Conservation (phyloP, 2,888 invertebrate genomes). For the Drosophila meridiana region DNA sequence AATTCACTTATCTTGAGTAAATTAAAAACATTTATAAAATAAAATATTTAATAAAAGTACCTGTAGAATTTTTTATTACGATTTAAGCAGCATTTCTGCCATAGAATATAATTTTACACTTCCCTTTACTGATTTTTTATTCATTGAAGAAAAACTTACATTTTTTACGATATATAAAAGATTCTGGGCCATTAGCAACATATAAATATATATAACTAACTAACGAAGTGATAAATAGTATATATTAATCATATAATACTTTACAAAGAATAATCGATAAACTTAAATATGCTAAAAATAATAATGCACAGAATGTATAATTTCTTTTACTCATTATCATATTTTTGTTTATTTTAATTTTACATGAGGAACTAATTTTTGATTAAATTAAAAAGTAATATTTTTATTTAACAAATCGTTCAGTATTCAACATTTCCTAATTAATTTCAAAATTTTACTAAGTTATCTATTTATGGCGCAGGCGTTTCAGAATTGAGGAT, state of each 20-base stretch:
- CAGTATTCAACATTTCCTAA: slow-evolving; percentile 44
- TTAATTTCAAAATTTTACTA: slow-evolving; percentile 26
- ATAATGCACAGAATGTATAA: neutral
- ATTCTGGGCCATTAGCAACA: no score
- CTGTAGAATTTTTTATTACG: no score
- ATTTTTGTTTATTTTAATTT: neutral
- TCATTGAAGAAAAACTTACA: no score
- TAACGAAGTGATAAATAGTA: no score
- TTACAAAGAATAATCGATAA: neutral
- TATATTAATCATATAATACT: neutral
- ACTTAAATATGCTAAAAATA: neutral
- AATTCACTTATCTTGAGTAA: no score
- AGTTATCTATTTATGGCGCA: slow-evolving; percentile 51
- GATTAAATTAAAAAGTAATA: neutral
- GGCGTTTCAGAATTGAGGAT: slow-evolving; percentile 69
- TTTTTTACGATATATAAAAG: no score
- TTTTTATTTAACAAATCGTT: slow-evolving; percentile 41
- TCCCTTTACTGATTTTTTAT: no score
- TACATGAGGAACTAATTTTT: neutral
- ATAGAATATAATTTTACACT: no score
- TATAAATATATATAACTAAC: no score
- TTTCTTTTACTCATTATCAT: neutral
- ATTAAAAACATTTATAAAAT: no score
- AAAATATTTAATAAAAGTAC: no score
- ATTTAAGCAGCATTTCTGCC: no score